These are phyloP conservation scores for Heliconius cydno DNA, from an alignment of 2,888 invertebrate species.

Conservation along the genomic window DNA sequence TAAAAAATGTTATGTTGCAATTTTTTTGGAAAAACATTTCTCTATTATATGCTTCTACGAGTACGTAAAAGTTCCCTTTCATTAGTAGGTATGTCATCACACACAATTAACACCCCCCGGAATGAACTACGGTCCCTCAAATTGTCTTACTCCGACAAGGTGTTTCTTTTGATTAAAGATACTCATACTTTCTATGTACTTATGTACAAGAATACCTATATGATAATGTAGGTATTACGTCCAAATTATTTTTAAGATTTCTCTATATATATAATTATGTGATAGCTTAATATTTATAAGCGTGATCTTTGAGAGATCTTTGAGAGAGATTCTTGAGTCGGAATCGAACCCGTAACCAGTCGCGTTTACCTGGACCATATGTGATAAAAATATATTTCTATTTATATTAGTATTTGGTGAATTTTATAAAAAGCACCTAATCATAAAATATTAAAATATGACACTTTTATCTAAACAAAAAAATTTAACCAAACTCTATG, in stretches of 20 bases:
- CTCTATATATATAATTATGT: background rate
- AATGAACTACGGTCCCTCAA: constrained; percentile 58
- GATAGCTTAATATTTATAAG: background rate
- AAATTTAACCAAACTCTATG: background rate
- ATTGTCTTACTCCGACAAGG: constrained; percentile 57
- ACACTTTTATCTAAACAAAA: background rate
- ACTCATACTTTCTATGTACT: background rate
- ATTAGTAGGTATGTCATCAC: constrained; percentile 54
- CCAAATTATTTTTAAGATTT: too few species aligned
- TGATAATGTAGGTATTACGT: background rate
- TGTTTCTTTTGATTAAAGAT: constrained; percentile 40
- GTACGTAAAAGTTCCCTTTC: constrained; percentile 26
- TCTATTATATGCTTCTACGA: background rate
- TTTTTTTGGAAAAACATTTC: too few species aligned
- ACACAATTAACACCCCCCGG: constrained; percentile 80
- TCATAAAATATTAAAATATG: background rate
- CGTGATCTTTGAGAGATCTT: background rate
- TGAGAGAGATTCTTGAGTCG: too few species aligned
- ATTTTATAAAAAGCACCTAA: background rate
- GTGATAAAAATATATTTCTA: too few species aligned
- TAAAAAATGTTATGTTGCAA: too few species aligned
- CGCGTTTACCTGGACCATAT: too few species aligned
- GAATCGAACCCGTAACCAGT: too few species aligned
- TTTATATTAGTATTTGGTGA: too few species aligned
- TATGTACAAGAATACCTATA: background rate